A percentile compares a stretch with the other conserved stretches of the same genome.
Evolutionary conservation across 1,140 invertebrate genomes (phyloP).

Genomic region (Liolophura sinensis): DNA sequence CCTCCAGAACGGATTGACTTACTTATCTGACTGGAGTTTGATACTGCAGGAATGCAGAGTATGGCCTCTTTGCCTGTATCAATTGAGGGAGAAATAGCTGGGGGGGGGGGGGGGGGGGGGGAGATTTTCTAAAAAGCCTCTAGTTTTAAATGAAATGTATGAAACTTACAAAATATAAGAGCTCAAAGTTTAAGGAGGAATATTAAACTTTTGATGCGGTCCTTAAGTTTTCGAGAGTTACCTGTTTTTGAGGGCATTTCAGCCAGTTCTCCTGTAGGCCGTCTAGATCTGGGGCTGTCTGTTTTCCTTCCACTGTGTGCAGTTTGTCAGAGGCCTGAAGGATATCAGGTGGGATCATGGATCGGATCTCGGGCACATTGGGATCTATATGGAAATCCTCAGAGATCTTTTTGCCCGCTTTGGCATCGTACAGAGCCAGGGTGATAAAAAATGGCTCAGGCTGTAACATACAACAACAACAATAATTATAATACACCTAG

Average conservation of each 20-base stretch:
- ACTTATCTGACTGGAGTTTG: too few relatives aligned
- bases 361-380: conserved; percentile 70
- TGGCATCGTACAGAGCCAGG: conserved; percentile 84
- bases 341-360: conserved; percentile 63
- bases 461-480: conserved; percentile 47
- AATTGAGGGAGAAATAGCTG: too few relatives aligned
- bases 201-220: too few relatives aligned
- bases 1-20: too few relatives aligned
- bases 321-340: conserved; percentile 43
- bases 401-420: conserved; percentile 81
- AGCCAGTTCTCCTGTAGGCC: conserved; percentile 70
- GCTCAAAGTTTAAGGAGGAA: too few relatives aligned
- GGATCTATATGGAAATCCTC: conserved; percentile 94
- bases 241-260: conserved; percentile 34
- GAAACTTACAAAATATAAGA: too few relatives aligned
- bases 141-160: too few relatives aligned
- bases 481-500: background rate
- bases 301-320: conserved; percentile 47
- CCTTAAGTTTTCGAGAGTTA: conserved; percentile 5
- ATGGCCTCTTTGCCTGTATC: too few relatives aligned
- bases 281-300: conserved; percentile 57
- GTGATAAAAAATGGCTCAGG: conserved; percentile 90
- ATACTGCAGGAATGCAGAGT: too few relatives aligned
- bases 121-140: too few relatives aligned
- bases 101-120: too few relatives aligned